phyloP scores from a whole-genome alignment of 2,888 invertebrate species.

The Lapara coniferarum region DNA sequence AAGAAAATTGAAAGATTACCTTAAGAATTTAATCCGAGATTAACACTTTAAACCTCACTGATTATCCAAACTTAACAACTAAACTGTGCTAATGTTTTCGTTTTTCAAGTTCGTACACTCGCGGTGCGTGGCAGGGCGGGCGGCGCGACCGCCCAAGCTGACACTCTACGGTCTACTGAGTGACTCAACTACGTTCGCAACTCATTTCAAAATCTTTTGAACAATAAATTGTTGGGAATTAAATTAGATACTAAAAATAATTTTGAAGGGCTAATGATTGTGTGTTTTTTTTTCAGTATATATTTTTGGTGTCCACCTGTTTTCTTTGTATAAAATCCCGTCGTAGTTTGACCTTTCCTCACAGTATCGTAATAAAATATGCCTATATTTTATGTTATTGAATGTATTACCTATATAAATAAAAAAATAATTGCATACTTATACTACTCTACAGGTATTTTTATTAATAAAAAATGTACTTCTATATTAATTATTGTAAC shows the following conservation, averaged over 20 bases:
- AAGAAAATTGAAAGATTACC: constrained; percentile 43
- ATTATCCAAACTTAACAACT: not conserved
- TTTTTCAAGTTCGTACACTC: constrained; percentile 31
- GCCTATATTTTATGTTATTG: no score
- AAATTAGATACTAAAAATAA: not conserved
- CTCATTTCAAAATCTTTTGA: not conserved
- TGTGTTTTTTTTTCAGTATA: not conserved
- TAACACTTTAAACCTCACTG: constrained; percentile 38
- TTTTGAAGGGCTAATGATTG: constrained; percentile 4
- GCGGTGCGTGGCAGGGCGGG: constrained; percentile 56
- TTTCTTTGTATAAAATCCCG: not conserved
- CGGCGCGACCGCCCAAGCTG: constrained; percentile 58
- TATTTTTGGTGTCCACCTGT: not conserved
- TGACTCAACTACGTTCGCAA: constrained; percentile 28
- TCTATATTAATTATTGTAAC: no score
- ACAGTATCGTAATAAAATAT: no score
- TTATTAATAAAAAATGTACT: no score
- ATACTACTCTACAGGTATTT: no score
- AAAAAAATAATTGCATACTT: no score
- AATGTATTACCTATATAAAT: no score
- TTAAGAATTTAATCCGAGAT: constrained; percentile 45
- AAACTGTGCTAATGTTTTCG: constrained; percentile 5
- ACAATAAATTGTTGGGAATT: constrained; percentile 10
- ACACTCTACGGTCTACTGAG: constrained; percentile 56
- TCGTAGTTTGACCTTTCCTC: no score